Conservation (phyloP, 2,113 vertebrate species). For the Neolamprologus sp. region DNA sequence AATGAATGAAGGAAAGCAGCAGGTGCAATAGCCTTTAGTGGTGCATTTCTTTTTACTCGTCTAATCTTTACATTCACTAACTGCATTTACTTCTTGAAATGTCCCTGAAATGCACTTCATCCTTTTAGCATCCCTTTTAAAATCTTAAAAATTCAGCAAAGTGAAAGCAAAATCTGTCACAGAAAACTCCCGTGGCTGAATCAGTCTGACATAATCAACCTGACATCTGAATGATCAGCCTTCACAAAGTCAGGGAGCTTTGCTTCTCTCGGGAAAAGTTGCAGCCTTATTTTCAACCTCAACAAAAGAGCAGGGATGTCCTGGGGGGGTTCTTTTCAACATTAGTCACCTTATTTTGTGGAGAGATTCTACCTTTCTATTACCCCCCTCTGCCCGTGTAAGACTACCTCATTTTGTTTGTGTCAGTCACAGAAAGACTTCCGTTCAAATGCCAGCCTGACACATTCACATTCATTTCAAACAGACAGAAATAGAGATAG, state of each 20-base stretch:
- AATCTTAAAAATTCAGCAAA: not conserved
- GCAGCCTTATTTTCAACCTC: not conserved
- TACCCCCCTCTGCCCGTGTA: not conserved
- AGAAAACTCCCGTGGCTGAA: not conserved
- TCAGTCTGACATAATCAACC: conserved; percentile 8
- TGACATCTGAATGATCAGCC: conserved; percentile 29
- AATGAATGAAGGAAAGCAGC: not conserved
- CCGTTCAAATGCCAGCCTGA: not conserved
- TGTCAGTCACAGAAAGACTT: not conserved
- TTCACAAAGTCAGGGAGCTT: not conserved
- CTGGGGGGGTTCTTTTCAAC: not conserved
- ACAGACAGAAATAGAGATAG: conserved; percentile 4
- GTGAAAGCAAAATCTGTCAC: not conserved
- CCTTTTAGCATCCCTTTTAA: not conserved
- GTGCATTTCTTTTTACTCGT: not conserved
- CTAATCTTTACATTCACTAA: not conserved
- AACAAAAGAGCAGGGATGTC: conserved; percentile 20
- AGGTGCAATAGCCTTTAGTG: fast-evolving
- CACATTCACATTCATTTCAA: not conserved
- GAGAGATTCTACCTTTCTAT: not conserved
- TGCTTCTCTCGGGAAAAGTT: not conserved
- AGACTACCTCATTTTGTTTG: not conserved
- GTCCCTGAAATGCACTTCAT: not conserved
- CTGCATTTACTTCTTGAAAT: not conserved
- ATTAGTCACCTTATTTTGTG: conserved; percentile 43